Evolutionary conservation across 2,797 vertebrate genomes (phyloP), one percentile per base, ranked within the genome.

Genomic region (Platalea minor): DNA sequence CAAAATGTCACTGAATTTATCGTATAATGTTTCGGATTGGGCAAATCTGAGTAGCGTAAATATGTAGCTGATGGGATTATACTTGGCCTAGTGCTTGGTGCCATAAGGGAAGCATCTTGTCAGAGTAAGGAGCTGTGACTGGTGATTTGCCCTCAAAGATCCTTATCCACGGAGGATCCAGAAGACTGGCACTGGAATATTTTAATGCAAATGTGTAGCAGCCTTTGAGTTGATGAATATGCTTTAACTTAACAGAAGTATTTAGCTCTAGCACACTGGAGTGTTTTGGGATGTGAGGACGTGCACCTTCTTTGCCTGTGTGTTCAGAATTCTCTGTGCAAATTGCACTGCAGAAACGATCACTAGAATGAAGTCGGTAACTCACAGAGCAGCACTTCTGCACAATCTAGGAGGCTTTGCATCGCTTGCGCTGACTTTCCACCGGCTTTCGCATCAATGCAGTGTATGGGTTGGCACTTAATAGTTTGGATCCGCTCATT

Each of bases 251-350:
- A 61, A 57, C 21, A 31, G 13, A 81, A 69, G 8, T 48, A 59
- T 73, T 91, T 56, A 54, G 73, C 65, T 74, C 29, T 45, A 92
- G 72, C 35, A 51, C 39, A 15, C 7, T 48, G 45, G 65, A 81
- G 26, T 21, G 45, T 31, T 85, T 60, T n/a, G 48, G 46, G 56
- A 84, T 67, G 46, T 76, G 63, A 86, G 51, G 23, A 59, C 2
- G 1, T 67, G n/a, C 57, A 13, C 69, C 2, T 1, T 59, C 13
- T 59, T 64, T 75, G 59, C 39, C 67, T 4, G 0, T 4, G 0
- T 13, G 11, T 50, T 68, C 76, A 43, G 37, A 81, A 88, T 53
- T 80, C 35, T 33, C 48, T 45, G 56, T 77, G 80, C 33, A 95
- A 75, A 85, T 20, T n/a, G 33, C 39, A 20, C 23, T 2, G 4